phyloP scores from a whole-genome alignment of 2,113 vertebrate species.

The Megaceryle torquata region DNA sequence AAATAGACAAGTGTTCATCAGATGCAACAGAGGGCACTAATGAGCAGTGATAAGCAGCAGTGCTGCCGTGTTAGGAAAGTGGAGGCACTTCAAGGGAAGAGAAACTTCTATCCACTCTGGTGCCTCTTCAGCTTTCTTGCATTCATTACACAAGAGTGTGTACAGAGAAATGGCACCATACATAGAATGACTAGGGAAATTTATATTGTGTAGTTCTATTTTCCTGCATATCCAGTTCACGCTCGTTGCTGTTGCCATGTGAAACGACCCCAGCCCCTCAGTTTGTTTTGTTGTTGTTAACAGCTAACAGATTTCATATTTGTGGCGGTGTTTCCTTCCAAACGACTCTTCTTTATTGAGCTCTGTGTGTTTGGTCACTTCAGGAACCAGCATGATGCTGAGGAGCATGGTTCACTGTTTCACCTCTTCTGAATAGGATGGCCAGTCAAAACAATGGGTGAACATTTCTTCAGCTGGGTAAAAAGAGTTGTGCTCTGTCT shows the following conservation, averaged over 20 bases:
- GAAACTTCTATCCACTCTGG: not conserved
- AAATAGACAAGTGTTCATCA: constrained; percentile 44
- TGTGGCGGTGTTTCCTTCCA: constrained; percentile 19
- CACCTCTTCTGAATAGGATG: constrained; percentile 1
- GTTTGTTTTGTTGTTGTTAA: constrained; percentile 39
- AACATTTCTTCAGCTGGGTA: not conserved
- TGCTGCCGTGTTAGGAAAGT: not conserved
- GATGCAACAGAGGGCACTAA: constrained; percentile 58
- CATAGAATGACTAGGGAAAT: constrained; percentile 14
- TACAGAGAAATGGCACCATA: not conserved
- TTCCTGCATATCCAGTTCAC: constrained; percentile 33
- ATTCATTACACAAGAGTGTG: not conserved
- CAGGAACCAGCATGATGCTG: constrained; percentile 32
- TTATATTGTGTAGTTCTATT: constrained; percentile 35
- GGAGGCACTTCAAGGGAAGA: not conserved
- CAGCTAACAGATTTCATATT: constrained; percentile 29
- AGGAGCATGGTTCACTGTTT: constrained; percentile 29
- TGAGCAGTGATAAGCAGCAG: constrained; percentile 57
- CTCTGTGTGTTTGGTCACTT: constrained; percentile 29
- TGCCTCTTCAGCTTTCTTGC: constrained; percentile 18
- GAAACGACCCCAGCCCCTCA: not conserved
- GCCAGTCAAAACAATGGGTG: not conserved
- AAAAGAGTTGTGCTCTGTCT: not conserved
- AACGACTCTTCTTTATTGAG: constrained; percentile 18
- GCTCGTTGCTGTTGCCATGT: constrained; percentile 41